phyloP scores from a whole-genome alignment of 2,797 vertebrate species.

The Propithecus deckenii region DNA sequence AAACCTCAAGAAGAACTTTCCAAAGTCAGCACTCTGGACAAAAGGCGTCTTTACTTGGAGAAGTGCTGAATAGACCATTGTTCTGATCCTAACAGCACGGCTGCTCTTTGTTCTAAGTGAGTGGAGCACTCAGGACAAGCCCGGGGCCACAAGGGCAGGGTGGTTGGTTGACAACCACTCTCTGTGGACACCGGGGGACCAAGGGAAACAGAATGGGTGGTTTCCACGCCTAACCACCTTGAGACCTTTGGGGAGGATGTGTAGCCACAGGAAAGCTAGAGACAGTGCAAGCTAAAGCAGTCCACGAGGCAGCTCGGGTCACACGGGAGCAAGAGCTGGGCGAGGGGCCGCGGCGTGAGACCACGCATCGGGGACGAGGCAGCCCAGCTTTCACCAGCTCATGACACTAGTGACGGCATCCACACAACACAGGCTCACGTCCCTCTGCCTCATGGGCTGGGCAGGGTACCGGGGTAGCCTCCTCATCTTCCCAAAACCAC shows the following conservation, averaged over 20 bases:
- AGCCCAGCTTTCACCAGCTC: neutral
- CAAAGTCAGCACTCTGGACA: constrained; percentile 65
- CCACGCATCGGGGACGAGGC: neutral
- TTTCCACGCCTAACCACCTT: neutral
- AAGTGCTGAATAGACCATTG: constrained; percentile 8
- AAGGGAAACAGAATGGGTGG: neutral
- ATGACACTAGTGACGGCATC: neutral
- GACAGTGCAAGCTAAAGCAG: neutral
- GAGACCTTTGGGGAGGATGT: neutral
- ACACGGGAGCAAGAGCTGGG: neutral
- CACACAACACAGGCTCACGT: rapidly evolving
- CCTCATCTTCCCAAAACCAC: neutral
- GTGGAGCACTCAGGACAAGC: neutral
- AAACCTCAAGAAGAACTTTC: constrained; percentile 66
- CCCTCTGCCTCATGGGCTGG: neutral
- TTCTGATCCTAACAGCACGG: neutral
- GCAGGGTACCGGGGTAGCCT: neutral
- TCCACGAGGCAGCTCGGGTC: neutral
- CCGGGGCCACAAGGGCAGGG: neutral
- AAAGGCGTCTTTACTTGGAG: constrained; percentile 51
- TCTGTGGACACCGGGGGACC: neutral
- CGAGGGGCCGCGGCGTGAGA: rapidly evolving
- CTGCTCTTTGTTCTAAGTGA: neutral
- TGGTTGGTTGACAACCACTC: neutral
- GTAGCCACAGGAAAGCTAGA: neutral